Base-by-base conservation (phyloP, 2,888 invertebrate species). In the Melangyna quadrimaculata region DNA sequence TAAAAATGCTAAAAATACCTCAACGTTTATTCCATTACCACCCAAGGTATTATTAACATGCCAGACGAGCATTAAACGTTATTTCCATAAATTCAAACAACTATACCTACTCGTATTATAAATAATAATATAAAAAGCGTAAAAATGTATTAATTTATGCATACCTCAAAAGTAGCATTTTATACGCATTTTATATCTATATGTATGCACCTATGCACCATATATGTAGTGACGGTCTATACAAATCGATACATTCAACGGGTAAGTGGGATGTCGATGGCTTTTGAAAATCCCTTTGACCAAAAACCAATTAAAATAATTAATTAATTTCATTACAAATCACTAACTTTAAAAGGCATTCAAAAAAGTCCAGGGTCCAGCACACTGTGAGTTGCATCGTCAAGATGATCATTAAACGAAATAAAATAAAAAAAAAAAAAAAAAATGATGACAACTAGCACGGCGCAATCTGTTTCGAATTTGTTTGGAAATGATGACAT, bases 301-400 rank as follows among this genome's bases (percentile, higher is more conserved):
- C 57, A 71, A 65, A 71, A 53, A 48, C 79, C 75, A 80, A 80
- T 84, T 80, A 84, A 84, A 84, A 80, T 80, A 84, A 84, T 80
- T 84, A 84, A 84, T 84, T 84, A 84, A 84, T 84, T 79, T 84
- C 84, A 80, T 84, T 79, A 84, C 24, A 43, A 43, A 40, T 78
- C 78, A 57, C 70, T 70, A 61, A 70, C 63, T 57, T n/a, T 43
- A 59, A 51, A 67, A 51, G 32, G 29, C 22, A 48, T 27, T 17
- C 7, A 43, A 17, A 55, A 51, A 51, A 9, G 19, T 4, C 10
- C 61, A n/a, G n/a, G n/a, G n/a, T 24, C 24, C 27, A 5, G 4
- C 37, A 37, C 35, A 14, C 14, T n/a, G n/a, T 0, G 24, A 40
- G n/a, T 37, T 40, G 22, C 48, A 72, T n/a, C 22, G 14, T 37